A percentile compares a stretch with the other conserved stretches of the same genome.
phyloP scores from a whole-genome alignment of 1,140 invertebrate genomes.

The Drosophila ficusphila region DNA sequence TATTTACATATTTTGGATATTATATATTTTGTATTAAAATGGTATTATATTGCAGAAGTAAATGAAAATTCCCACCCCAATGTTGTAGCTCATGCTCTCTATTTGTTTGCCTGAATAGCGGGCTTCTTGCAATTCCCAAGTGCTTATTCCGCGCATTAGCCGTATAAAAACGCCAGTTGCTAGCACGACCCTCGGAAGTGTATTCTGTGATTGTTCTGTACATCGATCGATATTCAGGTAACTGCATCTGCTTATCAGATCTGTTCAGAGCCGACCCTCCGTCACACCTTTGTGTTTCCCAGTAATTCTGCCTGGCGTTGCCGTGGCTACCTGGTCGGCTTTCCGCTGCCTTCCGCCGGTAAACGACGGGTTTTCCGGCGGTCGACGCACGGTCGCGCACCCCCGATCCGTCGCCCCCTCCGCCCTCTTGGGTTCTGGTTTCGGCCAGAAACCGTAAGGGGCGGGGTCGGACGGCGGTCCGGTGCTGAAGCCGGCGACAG shows the following conservation, averaged over 20 bases:
- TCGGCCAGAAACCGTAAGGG: constrained; percentile 61
- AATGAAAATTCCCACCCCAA: neutral
- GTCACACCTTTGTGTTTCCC: constrained; percentile 82
- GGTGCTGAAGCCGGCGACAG: constrained; percentile 78
- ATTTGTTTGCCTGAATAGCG: neutral
- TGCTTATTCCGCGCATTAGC: rapidly evolving
- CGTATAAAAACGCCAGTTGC: neutral
- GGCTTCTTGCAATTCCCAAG: constrained; percentile 6
- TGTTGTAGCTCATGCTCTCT: too few species aligned
- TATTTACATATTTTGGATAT: too few species aligned
- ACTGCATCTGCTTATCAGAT: constrained; percentile 81
- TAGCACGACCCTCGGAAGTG: constrained; percentile 54
- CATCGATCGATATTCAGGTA: constrained; percentile 83
- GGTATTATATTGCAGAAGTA: neutral
- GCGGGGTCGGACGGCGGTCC: constrained; percentile 63
- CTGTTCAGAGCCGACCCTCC: constrained; percentile 84
- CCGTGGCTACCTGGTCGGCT: constrained; percentile 68
- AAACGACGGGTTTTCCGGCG: constrained; percentile 75
- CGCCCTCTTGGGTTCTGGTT: constrained; percentile 55
- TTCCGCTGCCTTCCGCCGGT: constrained; percentile 77
- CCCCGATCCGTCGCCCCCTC: constrained; percentile 54
- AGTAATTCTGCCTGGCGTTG: constrained; percentile 81
- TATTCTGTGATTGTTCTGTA: constrained; percentile 84
- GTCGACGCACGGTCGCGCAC: constrained; percentile 77
- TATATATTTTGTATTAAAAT: too few species aligned